phyloP scores from a whole-genome alignment of 2,113 vertebrate genomes.

The Caranx melampygus region DNA sequence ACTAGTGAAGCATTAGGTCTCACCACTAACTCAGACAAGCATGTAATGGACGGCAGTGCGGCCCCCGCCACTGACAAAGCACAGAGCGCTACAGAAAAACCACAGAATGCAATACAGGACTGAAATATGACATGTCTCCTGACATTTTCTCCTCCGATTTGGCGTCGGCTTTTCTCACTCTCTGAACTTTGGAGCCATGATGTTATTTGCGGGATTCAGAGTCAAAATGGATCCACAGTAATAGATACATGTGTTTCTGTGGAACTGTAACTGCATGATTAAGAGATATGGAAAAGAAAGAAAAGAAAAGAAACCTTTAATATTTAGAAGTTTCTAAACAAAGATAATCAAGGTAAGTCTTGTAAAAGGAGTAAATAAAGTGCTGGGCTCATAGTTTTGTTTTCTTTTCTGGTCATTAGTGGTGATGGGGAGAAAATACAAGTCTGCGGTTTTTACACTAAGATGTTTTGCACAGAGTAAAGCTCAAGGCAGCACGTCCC shows the following conservation, averaged over 20 bases:
- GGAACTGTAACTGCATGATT: background rate
- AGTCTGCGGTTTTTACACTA: background rate
- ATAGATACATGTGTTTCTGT: background rate
- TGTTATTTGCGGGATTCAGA: background rate
- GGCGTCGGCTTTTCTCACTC: slow-evolving; percentile 7
- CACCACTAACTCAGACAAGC: slow-evolving; percentile 54
- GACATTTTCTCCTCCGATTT: slow-evolving; percentile 6
- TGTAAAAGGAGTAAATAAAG: background rate
- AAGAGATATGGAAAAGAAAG: background rate
- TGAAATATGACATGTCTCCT: slow-evolving; percentile 36
- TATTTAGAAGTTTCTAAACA: background rate
- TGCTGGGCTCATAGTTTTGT: background rate
- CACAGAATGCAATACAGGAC: slow-evolving; percentile 36
- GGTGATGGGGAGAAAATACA: background rate
- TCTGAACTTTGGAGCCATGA: slow-evolving; percentile 24
- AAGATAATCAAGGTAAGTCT: background rate
- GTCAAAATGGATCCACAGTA: background rate
- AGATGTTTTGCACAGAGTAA: slow-evolving; percentile 7
- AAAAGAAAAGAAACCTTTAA: too few species aligned
- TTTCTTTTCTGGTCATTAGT: background rate
- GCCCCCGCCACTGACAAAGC: slow-evolving; percentile 15
- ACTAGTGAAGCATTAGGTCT: slow-evolving; percentile 43
- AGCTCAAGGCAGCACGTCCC: background rate
- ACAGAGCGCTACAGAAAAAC: slow-evolving; percentile 26
- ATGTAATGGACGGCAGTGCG: slow-evolving; percentile 60